These are phyloP conservation scores for Fopius arisanus DNA, from an alignment of 1,140 invertebrate genomes.

Conservation along the genomic window DNA sequence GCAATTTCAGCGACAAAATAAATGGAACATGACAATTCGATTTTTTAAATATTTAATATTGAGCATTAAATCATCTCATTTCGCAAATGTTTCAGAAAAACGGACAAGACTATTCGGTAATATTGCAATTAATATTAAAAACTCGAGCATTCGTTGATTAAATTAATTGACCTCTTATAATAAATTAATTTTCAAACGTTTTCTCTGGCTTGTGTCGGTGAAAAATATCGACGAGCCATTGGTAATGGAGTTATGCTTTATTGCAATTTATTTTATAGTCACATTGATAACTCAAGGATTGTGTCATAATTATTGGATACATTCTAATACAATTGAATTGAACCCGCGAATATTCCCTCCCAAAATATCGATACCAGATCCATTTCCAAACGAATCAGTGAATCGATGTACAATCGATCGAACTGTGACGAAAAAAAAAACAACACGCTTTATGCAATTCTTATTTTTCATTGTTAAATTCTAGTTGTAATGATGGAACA, in stretches of 20 bases:
- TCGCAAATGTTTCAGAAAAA: too few relatives aligned
- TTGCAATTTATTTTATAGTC: neutral
- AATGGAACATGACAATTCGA: neutral
- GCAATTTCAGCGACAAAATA: neutral
- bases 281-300: neutral
- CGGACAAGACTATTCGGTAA: too few relatives aligned
- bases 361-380: neutral
- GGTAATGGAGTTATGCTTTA: neutral
- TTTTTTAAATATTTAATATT: neutral
- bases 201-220: neutral
- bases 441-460: neutral
- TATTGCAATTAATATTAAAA: too few relatives aligned
- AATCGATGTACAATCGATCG: neutral
- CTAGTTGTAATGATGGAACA: constrained; percentile 35
- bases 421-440: constrained; percentile 2
- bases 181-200: neutral
- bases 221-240: neutral
- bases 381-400: neutral
- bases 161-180: too few relatives aligned
- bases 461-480: neutral
- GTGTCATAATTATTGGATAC: neutral
- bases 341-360: too few relatives aligned
- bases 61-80: too few relatives aligned
- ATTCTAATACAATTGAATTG: neutral
- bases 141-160: too few relatives aligned